A percentile compares a stretch with the other conserved stretches of the same genome.
These are phyloP conservation scores for Dromiciops gliroides DNA, from an alignment of 2,113 vertebrate genomes.

Conservation along the genomic window DNA sequence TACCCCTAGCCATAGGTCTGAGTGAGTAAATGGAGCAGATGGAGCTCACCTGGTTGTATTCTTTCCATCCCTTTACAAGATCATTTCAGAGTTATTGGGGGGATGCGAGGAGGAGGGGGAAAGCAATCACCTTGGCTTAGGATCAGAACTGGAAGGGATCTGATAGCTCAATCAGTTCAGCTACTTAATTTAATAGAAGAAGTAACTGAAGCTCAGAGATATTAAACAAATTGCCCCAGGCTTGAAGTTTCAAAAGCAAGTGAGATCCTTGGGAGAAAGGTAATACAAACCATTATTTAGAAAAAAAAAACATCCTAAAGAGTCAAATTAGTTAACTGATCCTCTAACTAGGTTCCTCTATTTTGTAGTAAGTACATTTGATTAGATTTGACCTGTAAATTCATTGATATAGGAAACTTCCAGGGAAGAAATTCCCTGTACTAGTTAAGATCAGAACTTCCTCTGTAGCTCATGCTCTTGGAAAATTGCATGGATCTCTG, in stretches of 20 bases:
- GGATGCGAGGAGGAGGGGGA: neutral
- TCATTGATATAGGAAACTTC: neutral
- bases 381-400: neutral
- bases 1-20: neutral
- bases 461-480: neutral
- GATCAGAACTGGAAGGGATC: neutral
- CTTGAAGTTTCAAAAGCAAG: neutral
- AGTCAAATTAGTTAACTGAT: neutral
- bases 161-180: neutral
- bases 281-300: conserved; percentile 12
- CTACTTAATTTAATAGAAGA: neutral
- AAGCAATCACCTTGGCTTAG: neutral
- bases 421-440: neutral
- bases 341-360: neutral
- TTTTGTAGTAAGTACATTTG: neutral
- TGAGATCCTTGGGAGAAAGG: conserved; percentile 5
- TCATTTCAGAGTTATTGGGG: neutral
- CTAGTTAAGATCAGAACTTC: no score
- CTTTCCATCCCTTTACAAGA: neutral
- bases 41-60: neutral
- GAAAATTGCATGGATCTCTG: neutral
- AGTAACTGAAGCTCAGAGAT: neutral
- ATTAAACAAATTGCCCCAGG: neutral
- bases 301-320: conserved; percentile 35
- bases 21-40: neutral